phyloP scores from a whole-genome alignment of 2,888 invertebrate species.

The Agonum fuliginosum region DNA sequence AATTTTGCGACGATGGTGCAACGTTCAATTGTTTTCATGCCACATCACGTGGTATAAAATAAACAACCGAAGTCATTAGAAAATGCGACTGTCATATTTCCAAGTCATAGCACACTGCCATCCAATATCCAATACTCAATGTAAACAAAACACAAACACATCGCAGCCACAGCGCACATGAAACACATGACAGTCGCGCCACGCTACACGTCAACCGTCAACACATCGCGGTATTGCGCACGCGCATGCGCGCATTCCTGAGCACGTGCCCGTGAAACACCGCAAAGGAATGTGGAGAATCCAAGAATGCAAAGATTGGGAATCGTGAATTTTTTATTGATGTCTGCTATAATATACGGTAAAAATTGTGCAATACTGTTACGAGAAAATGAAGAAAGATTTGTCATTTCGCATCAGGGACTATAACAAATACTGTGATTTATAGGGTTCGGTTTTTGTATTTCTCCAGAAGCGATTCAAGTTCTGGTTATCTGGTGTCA shows the following conservation, averaged over 20 bases:
- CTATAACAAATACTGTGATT: too few species aligned
- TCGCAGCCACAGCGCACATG: too few species aligned
- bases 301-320: not conserved
- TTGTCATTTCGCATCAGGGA: too few species aligned
- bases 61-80: not conserved
- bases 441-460: too few species aligned
- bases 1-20: too few species aligned
- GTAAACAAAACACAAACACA: conserved; percentile 10
- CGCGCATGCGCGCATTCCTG: not conserved
- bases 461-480: too few species aligned
- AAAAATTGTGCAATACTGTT: too few species aligned
- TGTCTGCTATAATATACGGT: too few species aligned
- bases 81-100: conserved; percentile 5
- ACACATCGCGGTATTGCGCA: not conserved
- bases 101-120: not conserved
- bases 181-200: conserved; percentile 37
- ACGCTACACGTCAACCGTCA: not conserved
- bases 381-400: too few species aligned
- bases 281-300: not conserved
- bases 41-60: not conserved
- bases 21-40: not conserved
- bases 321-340: too few species aligned
- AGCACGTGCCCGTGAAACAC: not conserved
- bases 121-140: too few species aligned
- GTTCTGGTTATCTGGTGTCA: too few species aligned